A percentile compares a stretch with the other conserved stretches of the same genome.
Evolutionary conservation across 1,140 invertebrate species (phyloP).

Genomic region (Drosophila funebris): DNA sequence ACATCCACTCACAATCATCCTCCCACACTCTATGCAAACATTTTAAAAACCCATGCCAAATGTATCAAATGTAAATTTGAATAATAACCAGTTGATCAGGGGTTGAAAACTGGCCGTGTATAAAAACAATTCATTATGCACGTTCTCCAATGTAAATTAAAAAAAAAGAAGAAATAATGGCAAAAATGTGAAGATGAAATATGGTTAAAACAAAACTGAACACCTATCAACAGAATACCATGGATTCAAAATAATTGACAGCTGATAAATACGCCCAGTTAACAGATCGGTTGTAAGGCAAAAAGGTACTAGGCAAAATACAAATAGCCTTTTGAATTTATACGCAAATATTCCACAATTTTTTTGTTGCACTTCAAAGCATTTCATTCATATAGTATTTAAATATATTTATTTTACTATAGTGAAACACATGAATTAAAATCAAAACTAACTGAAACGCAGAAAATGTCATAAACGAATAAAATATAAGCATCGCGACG

Average conservation of each 20-base stretch:
- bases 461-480: no score
- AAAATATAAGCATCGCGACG: no score
- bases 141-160: slow-evolving; percentile 1
- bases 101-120: slow-evolving; percentile 20
- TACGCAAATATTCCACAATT: no score
- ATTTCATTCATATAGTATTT: no score
- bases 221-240: not conserved
- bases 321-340: no score
- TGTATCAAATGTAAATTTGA: slow-evolving; percentile 62
- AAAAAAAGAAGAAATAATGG: slow-evolving; percentile 5
- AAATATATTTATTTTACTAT: no score
- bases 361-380: no score
- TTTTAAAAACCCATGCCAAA: slow-evolving; percentile 27
- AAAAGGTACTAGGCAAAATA: no score
- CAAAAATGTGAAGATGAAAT: not conserved
- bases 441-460: no score
- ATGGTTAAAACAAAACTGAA: not conserved
- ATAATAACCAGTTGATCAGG: slow-evolving; percentile 67
- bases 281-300: not conserved
- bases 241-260: not conserved
- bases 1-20: not conserved
- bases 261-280: not conserved
- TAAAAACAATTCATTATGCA: slow-evolving; percentile 17
- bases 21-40: slow-evolving; percentile 11
- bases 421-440: no score